A percentile compares a stretch with the other conserved stretches of the same genome.
Conservation (phyloP, 1,140 invertebrate species). For the Calliopsis andreniformis region DNA sequence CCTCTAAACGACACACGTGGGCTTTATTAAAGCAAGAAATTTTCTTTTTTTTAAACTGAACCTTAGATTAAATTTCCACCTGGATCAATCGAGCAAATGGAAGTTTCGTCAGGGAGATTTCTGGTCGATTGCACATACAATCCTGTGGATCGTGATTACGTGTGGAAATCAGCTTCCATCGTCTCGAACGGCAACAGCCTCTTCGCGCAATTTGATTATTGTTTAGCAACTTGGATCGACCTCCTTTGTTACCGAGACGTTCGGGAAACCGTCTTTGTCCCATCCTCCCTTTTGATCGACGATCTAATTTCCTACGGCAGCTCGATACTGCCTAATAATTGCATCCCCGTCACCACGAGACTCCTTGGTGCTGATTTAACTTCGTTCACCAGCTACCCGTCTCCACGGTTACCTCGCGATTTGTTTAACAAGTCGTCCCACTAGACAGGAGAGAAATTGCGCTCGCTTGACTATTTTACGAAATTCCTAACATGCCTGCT, state of each 20-base stretch:
- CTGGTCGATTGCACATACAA: background rate
- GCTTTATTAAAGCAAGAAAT: no score
- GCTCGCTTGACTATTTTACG: background rate
- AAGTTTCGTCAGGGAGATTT: background rate
- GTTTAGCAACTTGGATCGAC: slow-evolving; percentile 42
- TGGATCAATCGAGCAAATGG: background rate
- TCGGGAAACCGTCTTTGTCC: slow-evolving; percentile 1
- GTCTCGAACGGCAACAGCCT: slow-evolving; percentile 1
- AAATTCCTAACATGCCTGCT: background rate
- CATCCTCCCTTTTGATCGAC: slow-evolving; percentile 16
- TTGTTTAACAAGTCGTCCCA: slow-evolving; percentile 16
- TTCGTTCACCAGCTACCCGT: background rate
- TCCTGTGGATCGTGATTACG: background rate
- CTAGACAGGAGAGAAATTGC: slow-evolving; percentile 4
- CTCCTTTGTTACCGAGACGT: slow-evolving; percentile 37
- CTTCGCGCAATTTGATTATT: slow-evolving; percentile 46
- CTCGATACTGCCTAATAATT: slow-evolving; percentile 41
- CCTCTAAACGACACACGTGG: no score
- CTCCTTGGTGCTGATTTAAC: slow-evolving; percentile 21
- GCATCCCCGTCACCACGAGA: background rate
- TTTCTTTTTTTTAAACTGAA: background rate
- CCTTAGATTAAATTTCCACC: background rate
- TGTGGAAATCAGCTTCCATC: slow-evolving; percentile 10
- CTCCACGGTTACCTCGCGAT: background rate
- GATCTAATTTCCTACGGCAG: slow-evolving; percentile 45